Percentiles rank a stretch among this genome's conserved stretches.
phyloP scores from a whole-genome alignment of 2,888 invertebrate species.

The Hyles lineata region DNA sequence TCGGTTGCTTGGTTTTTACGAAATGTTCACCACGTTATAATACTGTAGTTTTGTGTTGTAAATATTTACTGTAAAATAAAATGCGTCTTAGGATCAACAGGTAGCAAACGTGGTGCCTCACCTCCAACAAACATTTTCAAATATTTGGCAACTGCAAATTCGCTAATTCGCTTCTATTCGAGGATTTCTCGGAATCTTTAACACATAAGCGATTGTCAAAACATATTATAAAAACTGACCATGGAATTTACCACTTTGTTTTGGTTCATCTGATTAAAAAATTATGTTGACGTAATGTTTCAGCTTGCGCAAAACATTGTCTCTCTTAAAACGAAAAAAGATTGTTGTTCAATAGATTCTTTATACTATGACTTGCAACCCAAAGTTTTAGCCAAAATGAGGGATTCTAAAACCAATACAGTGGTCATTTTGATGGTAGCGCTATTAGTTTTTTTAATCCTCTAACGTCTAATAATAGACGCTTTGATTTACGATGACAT shows the following conservation, averaged over 20 bases:
- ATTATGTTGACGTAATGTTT: too few relatives aligned
- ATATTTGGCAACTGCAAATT: conserved; percentile 61
- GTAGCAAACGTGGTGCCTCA: conserved; percentile 42
- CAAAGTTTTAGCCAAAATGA: too few relatives aligned
- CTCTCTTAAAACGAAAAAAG: too few relatives aligned
- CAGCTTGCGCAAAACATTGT: too few relatives aligned
- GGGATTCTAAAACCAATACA: too few relatives aligned
- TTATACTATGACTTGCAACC: too few relatives aligned
- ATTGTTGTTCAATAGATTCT: too few relatives aligned
- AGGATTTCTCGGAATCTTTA: conserved; percentile 50
- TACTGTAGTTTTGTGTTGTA: background rate
- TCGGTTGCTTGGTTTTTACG: background rate
- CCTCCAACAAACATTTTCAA: conserved; percentile 41
- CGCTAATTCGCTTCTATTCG: conserved; percentile 44
- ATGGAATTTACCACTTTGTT: background rate
- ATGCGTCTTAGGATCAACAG: conserved; percentile 38
- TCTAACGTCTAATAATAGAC: too few relatives aligned
- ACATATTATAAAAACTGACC: conserved; percentile 28
- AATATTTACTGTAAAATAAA: conserved; percentile 15
- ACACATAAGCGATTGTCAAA: conserved; percentile 37
- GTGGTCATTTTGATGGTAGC: too few relatives aligned
- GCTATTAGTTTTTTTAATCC: too few relatives aligned
- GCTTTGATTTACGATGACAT: background rate
- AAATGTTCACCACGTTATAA: background rate
- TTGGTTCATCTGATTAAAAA: too few relatives aligned